Evolutionary conservation across 2,113 vertebrate genomes (phyloP).

Genomic region (Dendropsophus ebraccatus): DNA sequence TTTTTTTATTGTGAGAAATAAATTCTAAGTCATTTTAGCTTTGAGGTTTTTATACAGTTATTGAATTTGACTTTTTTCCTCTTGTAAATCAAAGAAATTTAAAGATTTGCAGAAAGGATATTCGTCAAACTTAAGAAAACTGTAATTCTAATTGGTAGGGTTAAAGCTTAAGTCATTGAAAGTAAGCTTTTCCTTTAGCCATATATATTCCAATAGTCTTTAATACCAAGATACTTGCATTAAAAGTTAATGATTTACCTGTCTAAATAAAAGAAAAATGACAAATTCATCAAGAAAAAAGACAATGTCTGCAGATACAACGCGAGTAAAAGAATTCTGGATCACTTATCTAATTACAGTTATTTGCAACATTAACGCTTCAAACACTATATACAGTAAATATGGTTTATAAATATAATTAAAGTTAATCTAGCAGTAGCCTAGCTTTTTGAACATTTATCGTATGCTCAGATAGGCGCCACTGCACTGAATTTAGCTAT

Average conservation of each 20-base stretch:
- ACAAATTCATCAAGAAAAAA: background rate
- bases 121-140: background rate
- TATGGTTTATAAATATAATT: too few relatives aligned
- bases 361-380: too few relatives aligned
- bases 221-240: constrained; percentile 31
- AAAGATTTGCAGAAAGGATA: constrained; percentile 46
- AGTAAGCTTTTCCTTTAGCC: constrained; percentile 38
- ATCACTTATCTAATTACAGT: too few relatives aligned
- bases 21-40: constrained; percentile 5
- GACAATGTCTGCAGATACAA: background rate
- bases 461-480: too few relatives aligned
- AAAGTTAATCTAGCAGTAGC: too few relatives aligned
- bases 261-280: background rate
- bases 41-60: constrained; percentile 43
- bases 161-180: constrained; percentile 47
- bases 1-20: constrained; percentile 37
- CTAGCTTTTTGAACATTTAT: too few relatives aligned
- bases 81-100: constrained; percentile 50
- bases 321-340: background rate
- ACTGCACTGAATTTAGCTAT: too few relatives aligned
- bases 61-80: constrained; percentile 20
- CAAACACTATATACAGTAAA: too few relatives aligned
- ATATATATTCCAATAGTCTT: constrained; percentile 60
- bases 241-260: constrained; percentile 10
- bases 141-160: constrained; percentile 57